A percentile compares a stretch with the other conserved stretches of the same genome.
These are phyloP conservation scores for Guaruba guarouba DNA, from an alignment of 2,113 vertebrate genomes.

Conservation along the genomic window DNA sequence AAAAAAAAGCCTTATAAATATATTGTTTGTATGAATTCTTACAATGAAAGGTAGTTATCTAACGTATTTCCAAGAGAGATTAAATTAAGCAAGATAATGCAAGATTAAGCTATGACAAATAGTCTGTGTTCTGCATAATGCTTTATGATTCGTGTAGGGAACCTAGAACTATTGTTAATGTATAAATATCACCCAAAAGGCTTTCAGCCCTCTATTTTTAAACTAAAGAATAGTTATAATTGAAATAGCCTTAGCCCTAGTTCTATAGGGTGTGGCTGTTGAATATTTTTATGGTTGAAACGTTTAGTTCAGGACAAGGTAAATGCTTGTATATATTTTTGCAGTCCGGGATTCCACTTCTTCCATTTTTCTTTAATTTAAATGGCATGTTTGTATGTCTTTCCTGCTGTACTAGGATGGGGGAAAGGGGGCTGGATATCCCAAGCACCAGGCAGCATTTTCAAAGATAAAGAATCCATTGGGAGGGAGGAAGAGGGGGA, in stretches of 20 bases:
- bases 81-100: slow-evolving; percentile 75
- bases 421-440: slow-evolving; percentile 77
- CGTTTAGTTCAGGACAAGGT: slow-evolving; percentile 78
- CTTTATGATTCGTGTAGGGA: slow-evolving; percentile 72
- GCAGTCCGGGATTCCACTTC: slow-evolving; percentile 71
- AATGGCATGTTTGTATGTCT: slow-evolving; percentile 76
- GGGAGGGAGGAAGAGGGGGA: not conserved
- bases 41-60: slow-evolving; percentile 69
- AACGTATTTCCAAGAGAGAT: slow-evolving; percentile 72
- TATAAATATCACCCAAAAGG: slow-evolving; percentile 81
- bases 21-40: slow-evolving; percentile 71
- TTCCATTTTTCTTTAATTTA: slow-evolving; percentile 78
- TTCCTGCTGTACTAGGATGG: slow-evolving; percentile 73
- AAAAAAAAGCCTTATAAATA: slow-evolving; percentile 72
- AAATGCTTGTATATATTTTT: slow-evolving; percentile 84
- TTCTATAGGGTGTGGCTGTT: slow-evolving; percentile 84
- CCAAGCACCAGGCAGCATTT: slow-evolving; percentile 70
- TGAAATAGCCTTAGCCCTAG: slow-evolving; percentile 81
- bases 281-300: slow-evolving; percentile 85
- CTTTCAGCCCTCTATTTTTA: slow-evolving; percentile 86
- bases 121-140: slow-evolving; percentile 73
- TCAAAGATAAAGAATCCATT: slow-evolving; percentile 33
- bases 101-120: slow-evolving; percentile 69
- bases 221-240: slow-evolving; percentile 82
- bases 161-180: slow-evolving; percentile 76